A percentile compares a stretch with the other conserved stretches of the same genome.
Conservation (phyloP, 2,888 invertebrate genomes). For the Cepaea hortensis region DNA sequence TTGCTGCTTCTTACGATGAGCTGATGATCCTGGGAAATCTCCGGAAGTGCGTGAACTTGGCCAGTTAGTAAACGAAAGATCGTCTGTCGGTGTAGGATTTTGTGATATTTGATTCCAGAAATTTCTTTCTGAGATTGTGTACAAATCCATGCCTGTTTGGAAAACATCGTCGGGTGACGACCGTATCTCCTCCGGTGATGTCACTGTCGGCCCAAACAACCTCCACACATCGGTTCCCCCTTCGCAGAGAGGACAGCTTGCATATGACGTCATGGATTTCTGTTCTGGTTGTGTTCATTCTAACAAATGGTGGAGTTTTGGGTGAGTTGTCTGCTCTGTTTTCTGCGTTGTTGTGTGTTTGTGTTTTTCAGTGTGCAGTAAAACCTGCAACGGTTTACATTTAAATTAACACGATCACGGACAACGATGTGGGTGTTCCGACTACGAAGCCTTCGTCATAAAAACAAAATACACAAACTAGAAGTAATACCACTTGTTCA, state of each 20-base stretch:
- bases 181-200: constrained; percentile 21
- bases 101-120: no score
- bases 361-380: not conserved
- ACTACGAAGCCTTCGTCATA: not conserved
- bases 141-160: constrained; percentile 34
- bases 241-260: not conserved
- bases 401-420: no score
- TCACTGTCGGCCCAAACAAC: constrained; percentile 7
- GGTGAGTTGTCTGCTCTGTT: not conserved
- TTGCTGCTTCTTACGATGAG: no score
- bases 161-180: constrained; percentile 16
- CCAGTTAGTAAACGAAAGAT: no score
- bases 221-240: not conserved
- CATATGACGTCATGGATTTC: constrained; percentile 30
- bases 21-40: no score
- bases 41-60: no score
- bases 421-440: not conserved
- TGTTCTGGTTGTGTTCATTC: not conserved
- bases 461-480: no score
- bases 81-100: no score
- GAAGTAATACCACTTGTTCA: no score
- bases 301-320: not conserved
- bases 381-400: no score
- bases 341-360: not conserved
- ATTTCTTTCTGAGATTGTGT: not conserved